A percentile compares a stretch with the other conserved stretches of the same genome.
phyloP scores from a whole-genome alignment of 2,113 vertebrate genomes.

The Petrocephalus microphthalmus region DNA sequence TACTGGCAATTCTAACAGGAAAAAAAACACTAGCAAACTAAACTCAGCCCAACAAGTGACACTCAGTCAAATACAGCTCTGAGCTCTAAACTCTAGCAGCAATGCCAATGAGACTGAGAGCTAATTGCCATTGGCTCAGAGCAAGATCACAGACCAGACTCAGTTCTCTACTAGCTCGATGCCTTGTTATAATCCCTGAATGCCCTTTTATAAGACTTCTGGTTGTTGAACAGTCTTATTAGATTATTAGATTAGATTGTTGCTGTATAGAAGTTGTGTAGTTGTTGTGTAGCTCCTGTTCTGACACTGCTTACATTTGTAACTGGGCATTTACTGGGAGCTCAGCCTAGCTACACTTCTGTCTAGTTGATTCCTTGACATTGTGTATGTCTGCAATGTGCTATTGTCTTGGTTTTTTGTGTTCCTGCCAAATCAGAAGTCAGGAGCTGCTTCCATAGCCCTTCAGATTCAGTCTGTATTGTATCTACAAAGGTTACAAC shows the following conservation, averaged over 20 bases:
- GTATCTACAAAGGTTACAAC: no score
- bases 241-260: no score
- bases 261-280: neutral
- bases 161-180: neutral
- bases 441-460: no score
- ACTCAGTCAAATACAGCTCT: neutral
- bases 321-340: neutral
- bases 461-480: no score
- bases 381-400: neutral
- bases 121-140: neutral
- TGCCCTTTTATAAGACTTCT: neutral
- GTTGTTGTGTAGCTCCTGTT: neutral
- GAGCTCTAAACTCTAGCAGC: neutral
- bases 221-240: neutral
- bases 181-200: neutral
- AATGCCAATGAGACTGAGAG: neutral
- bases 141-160: neutral
- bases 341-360: neutral
- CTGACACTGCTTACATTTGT: neutral
- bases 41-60: no score
- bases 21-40: no score
- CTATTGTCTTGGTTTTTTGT: no score
- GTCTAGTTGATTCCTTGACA: neutral
- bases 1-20: no score
- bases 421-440: no score